Conservation (phyloP, 2,113 vertebrate species). For the Rhadina sibilatrix region DNA sequence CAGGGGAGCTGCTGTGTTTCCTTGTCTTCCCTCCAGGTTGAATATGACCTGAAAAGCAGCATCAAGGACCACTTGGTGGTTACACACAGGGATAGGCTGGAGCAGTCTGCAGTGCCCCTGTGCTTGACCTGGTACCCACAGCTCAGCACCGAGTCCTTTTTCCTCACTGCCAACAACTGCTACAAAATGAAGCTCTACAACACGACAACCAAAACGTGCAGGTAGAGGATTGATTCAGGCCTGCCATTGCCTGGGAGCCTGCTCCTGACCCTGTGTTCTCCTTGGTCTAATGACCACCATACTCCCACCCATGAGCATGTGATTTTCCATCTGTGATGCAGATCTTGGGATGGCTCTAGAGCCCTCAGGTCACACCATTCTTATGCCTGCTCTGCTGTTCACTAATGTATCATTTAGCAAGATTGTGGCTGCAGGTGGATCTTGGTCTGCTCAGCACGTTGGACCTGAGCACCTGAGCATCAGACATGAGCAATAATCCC, state of each 20-base stretch:
- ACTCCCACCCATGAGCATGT: neutral
- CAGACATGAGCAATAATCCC: neutral
- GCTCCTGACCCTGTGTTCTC: neutral
- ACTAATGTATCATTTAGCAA: neutral
- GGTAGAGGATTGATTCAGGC: slow-evolving; percentile 66
- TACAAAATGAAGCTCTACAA: slow-evolving; percentile 95
- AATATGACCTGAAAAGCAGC: slow-evolving; percentile 85
- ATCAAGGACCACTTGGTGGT: slow-evolving; percentile 74
- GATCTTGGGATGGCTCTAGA: neutral
- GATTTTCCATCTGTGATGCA: neutral
- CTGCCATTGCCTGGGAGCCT: neutral
- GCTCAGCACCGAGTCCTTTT: slow-evolving; percentile 81
- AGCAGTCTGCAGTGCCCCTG: slow-evolving; percentile 81
- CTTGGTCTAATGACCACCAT: neutral
- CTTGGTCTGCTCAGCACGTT: neutral
- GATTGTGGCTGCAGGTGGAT: neutral
- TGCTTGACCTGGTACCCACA: slow-evolving; percentile 92
- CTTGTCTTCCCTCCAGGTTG: slow-evolving; percentile 77
- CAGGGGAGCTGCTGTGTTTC: neutral
- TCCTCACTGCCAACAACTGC: slow-evolving; percentile 81
- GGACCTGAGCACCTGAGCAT: neutral
- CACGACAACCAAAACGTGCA: slow-evolving; percentile 88
- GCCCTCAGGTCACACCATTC: neutral
- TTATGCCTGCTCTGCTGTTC: neutral
- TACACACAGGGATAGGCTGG: slow-evolving; percentile 74